Percentiles rank a stretch among this genome's conserved stretches.
Conservation (phyloP, 2,888 invertebrate species). For the Tyria jacobaeae region DNA sequence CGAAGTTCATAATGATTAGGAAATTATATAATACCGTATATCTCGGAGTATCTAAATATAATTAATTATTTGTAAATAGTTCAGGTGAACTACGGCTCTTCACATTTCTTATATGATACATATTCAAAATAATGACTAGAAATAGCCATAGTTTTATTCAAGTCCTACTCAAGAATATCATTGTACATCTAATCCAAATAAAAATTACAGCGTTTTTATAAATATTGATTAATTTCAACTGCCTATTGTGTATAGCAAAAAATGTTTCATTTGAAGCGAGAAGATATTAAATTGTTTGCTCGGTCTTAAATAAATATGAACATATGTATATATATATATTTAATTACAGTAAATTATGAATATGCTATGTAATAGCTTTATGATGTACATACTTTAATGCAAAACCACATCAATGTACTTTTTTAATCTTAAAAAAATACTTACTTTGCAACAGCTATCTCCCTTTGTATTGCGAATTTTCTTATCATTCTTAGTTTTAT, state of each 20-base stretch:
- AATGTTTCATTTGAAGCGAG: conserved; percentile 2
- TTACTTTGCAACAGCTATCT: conserved; percentile 38
- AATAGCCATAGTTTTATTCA: conserved; percentile 7
- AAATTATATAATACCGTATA: neutral
- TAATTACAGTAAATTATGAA: neutral
- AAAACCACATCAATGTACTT: neutral
- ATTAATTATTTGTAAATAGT: neutral
- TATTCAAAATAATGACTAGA: neutral
- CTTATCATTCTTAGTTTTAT: conserved; percentile 19
- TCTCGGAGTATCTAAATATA: too few species aligned
- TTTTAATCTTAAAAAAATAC: conserved; percentile 35
- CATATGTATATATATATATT: neutral
- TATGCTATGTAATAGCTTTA: too few species aligned
- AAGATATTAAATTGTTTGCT: conserved; percentile 2
- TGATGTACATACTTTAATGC: too few species aligned
- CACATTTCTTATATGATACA: neutral
- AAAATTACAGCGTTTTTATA: conserved; percentile 17
- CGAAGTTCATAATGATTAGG: neutral
- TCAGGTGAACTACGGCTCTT: neutral
- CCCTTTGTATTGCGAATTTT: conserved; percentile 26
- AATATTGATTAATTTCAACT: conserved; percentile 17
- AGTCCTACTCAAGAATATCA: conserved; percentile 6
- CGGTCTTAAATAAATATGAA: neutral
- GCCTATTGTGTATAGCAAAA: conserved; percentile 16
- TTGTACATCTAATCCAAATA: conserved; percentile 8